Base-by-base conservation (phyloP, 2,797 vertebrate genomes). In the Spea hammondii region DNA sequence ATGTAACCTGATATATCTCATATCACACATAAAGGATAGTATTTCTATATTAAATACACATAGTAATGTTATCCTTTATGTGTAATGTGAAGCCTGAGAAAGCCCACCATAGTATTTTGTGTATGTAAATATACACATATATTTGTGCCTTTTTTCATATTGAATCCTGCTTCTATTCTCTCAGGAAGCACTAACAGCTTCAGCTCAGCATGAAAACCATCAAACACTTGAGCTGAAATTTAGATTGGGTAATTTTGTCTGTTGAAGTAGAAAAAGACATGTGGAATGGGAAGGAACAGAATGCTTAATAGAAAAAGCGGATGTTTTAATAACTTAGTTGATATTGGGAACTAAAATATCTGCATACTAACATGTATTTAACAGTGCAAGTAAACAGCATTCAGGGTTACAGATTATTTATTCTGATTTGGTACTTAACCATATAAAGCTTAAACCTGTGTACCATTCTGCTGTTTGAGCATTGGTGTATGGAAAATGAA, bases 211-310 rank as follows among this genome's bases (percentile, higher is more conserved):
- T 91, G 92, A 92, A 92, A 91, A 90, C 91, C 90, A 93, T 92
- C 92, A 93, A 92, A 92, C 91, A 92, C 91, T 92, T 91, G 92
- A 92, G 91, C 89, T 92, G 91, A 92, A 92, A 93, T 93, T 93
- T 92, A 92, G 92, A 92, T 93, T 91, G 91, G 91, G 91, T 90
- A 90, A 92, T 92, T 93, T 91, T 92, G 91, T 87, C 90, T 91
- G 90, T 85, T 89, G 91, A 91, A 92, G 91, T 90, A 92, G 91
- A 91, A 91, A 92, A 91, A 91, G 90, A 89, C 89, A 88, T 86
- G 88, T 86, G 88, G 91, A 89, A 90, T 83, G 88, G 88, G 86
- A 85, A 83, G 84, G 88, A 89, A 88, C 89, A 91, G 89, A 88
- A 88, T 76, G 85, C 88, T 86, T 90, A 84, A 86, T 89, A 88